A percentile compares a stretch with the other conserved stretches of the same genome.
Conservation (phyloP, 2,797 vertebrate species). For the Liasis olivaceus region DNA sequence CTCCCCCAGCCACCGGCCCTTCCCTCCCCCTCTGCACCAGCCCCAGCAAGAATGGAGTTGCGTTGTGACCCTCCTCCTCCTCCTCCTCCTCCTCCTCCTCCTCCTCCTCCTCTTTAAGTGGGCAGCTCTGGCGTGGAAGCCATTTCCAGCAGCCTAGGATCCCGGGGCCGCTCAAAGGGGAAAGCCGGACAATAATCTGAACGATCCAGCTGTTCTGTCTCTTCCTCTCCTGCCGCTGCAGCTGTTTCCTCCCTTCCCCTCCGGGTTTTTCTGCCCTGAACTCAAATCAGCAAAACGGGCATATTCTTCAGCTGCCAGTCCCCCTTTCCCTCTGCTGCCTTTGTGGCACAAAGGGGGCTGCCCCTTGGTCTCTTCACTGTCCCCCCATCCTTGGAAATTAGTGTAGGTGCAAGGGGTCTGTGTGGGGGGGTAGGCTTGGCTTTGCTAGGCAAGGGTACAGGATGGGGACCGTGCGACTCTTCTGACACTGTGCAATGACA, state of each 20-base stretch:
- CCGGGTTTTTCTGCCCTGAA: not conserved
- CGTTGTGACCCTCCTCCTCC: not conserved
- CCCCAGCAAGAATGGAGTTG: not conserved
- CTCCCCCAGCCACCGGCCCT: not conserved
- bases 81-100: not conserved
- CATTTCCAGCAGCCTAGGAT: not conserved
- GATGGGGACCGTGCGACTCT: too few relatives aligned
- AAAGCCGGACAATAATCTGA: accelerated
- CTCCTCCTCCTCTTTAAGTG: not conserved
- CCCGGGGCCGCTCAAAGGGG: not conserved
- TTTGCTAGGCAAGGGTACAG: too few relatives aligned
- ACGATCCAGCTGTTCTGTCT: not conserved
- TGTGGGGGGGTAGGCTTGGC: not conserved
- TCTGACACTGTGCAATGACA: too few relatives aligned
- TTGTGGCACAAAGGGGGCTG: not conserved
- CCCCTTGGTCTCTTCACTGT: not conserved
- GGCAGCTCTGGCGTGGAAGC: conserved; percentile 24
- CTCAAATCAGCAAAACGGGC: not conserved
- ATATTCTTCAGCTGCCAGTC: not conserved
- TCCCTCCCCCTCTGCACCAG: conserved; percentile 14
- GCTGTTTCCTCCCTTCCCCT: too few relatives aligned
- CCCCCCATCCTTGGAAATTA: not conserved
- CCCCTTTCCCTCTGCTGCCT: not conserved
- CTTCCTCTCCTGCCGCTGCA: not conserved
- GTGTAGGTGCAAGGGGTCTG: not conserved